These are phyloP conservation scores for Portevinia maculata DNA, from an alignment of 2,888 invertebrate species.

Conservation along the genomic window DNA sequence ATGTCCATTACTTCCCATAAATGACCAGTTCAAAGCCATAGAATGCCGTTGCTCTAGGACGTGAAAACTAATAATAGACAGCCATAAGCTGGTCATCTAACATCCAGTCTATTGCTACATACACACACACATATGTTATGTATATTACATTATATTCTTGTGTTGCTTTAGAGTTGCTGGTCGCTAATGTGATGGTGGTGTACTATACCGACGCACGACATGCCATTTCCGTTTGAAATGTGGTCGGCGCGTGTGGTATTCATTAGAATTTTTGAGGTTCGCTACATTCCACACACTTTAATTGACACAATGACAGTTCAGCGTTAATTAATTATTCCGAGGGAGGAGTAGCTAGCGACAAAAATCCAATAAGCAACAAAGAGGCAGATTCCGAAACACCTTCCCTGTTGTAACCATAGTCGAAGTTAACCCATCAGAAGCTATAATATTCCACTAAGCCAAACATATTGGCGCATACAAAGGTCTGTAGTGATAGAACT, in stretches of 20 bases:
- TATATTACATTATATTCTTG: conserved; percentile 52
- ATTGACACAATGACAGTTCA: conserved; percentile 71
- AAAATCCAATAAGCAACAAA: conserved; percentile 55
- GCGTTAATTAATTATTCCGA: conserved; percentile 69
- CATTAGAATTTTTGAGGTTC: conserved; percentile 65
- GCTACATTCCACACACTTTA: conserved; percentile 59
- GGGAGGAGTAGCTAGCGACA: conserved; percentile 39
- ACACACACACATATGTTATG: too few relatives aligned
- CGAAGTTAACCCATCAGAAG: not conserved
- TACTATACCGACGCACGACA: conserved; percentile 40
- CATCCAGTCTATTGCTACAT: conserved; percentile 45
- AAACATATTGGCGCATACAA: conserved; percentile 5
- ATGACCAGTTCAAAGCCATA: conserved; percentile 31
- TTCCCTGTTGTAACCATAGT: conserved; percentile 12
- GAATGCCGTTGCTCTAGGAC: conserved; percentile 11
- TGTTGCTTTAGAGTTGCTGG: conserved; percentile 23
- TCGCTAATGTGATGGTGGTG: conserved; percentile 2
- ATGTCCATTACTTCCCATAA: conserved; percentile 57
- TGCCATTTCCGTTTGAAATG: conserved; percentile 65
- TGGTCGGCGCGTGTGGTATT: conserved; percentile 47
- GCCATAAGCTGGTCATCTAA: conserved; percentile 51
- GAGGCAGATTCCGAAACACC: conserved; percentile 52
- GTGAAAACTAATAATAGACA: conserved; percentile 57
- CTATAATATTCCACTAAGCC: conserved; percentile 9
- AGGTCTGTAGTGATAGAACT: not conserved